Conservation (phyloP, 2,113 vertebrate species). For the Procavia capensis region DNA sequence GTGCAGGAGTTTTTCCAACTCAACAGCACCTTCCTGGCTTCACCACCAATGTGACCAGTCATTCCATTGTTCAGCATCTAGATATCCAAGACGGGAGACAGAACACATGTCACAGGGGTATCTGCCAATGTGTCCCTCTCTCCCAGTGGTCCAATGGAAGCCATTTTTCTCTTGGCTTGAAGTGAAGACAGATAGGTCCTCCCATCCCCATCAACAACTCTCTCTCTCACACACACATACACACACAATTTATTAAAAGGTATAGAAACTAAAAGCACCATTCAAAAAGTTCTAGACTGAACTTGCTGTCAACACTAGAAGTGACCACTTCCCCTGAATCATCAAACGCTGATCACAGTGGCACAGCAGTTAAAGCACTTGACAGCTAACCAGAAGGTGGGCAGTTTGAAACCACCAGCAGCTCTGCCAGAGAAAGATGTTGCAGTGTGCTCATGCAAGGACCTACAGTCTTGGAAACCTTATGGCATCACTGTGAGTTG, state of each 20-base stretch:
- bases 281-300: neutral
- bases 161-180: neutral
- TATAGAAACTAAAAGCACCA: neutral
- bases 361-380: too few species aligned
- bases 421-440: too few species aligned
- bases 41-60: neutral
- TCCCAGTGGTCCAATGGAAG: neutral
- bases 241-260: neutral
- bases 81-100: neutral
- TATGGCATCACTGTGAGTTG: too few species aligned
- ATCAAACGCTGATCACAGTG: too few species aligned
- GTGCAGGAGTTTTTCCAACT: neutral
- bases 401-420: too few species aligned
- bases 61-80: neutral
- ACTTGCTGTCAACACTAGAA: conserved; percentile 67
- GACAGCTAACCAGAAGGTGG: too few species aligned
- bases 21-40: neutral
- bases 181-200: neutral
- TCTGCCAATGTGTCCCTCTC: neutral
- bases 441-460: too few species aligned
- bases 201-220: neutral
- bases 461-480: too few species aligned
- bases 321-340: too few species aligned
- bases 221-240: neutral
- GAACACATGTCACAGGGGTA: neutral